A percentile compares a stretch with the other conserved stretches of the same genome.
phyloP scores from a whole-genome alignment of 2,797 vertebrate species.

The Sebastes alutus region DNA sequence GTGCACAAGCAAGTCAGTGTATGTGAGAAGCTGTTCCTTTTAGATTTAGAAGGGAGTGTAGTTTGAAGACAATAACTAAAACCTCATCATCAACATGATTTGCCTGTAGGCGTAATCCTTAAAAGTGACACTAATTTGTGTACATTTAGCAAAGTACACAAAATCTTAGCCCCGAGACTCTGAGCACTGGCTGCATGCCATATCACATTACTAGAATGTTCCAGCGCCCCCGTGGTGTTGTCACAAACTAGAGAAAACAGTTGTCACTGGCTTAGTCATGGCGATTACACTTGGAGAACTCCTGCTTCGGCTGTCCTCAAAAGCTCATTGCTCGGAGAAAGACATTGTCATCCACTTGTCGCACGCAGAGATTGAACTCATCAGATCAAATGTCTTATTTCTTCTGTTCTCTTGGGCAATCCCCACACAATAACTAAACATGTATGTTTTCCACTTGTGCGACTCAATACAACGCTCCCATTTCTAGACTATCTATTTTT shows the following conservation, averaged over 20 bases:
- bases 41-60: conserved; percentile 31
- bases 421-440: conserved; percentile 45
- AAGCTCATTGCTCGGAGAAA: conserved; percentile 54
- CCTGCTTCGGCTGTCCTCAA: conserved; percentile 61
- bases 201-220: conserved; percentile 71
- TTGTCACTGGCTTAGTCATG: conserved; percentile 76
- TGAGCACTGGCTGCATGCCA: conserved; percentile 67
- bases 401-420: conserved; percentile 25
- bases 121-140: conserved; percentile 80
- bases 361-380: conserved; percentile 47
- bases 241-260: conserved; percentile 73
- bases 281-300: conserved; percentile 70
- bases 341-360: conserved; percentile 66
- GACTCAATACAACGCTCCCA: conserved; percentile 9
- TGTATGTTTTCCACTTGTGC: conserved; percentile 48
- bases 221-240: conserved; percentile 68
- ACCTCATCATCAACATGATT: conserved; percentile 63
- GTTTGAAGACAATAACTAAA: conserved; percentile 65
- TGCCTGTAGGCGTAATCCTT: conserved; percentile 69
- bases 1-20: conserved; percentile 11
- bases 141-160: conserved; percentile 75
- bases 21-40: conserved; percentile 29
- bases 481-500: not conserved
- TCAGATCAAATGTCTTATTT: conserved; percentile 47
- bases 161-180: conserved; percentile 69